Evolutionary conservation across 2,113 vertebrate species (phyloP), one percentile per base, ranked within the genome.

Genomic region (Actenoides hombroni): DNA sequence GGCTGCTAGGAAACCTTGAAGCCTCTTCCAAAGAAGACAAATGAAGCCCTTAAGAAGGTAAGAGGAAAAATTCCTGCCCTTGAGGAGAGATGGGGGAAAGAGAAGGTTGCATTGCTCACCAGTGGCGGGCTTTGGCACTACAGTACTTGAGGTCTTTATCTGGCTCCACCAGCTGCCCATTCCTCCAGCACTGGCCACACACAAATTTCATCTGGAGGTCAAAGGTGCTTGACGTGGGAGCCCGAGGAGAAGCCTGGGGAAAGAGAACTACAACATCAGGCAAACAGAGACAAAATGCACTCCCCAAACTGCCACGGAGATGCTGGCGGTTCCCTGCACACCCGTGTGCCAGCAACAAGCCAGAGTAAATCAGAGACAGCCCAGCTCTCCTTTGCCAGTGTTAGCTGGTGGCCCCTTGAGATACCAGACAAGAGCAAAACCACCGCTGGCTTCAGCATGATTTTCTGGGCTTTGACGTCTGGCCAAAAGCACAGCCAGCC

Each of bases 181-280:
- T 99, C 61, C 97, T 98, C 98, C 98, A 99, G 97, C 99, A 99
- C 89, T 98, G 98, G 92, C 98, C 97, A 63, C 99, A 99, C 53
- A 98, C 98, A 83, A 99, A 99, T 98, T 99, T 99, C 98, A 99
- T 99, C 94, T 98, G 98, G 94, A 99, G 97, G 88, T 98, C 98
- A 83, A 98, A 98, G 88, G 98, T 97, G 94, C 97, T 97, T 84
- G 98, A 97, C 0, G 88, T 94, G 11, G 98, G 97, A 44, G 96
- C 91, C 92, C 98, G 96, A 2, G 97, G 74, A 80, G 95, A 90
- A 91, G 98, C 77, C 83, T 98, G 83, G 31, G 75, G 88, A 97
- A 97, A 95, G 77, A 96, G 84, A 95, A 94, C 29, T 61, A 53
- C 33, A 78, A 65, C 42, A 46, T 96, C 67, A 92, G 85, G 53